These are phyloP conservation scores for Sebastes melanostomus DNA, from an alignment of 2,797 vertebrate genomes.

Conservation along the genomic window DNA sequence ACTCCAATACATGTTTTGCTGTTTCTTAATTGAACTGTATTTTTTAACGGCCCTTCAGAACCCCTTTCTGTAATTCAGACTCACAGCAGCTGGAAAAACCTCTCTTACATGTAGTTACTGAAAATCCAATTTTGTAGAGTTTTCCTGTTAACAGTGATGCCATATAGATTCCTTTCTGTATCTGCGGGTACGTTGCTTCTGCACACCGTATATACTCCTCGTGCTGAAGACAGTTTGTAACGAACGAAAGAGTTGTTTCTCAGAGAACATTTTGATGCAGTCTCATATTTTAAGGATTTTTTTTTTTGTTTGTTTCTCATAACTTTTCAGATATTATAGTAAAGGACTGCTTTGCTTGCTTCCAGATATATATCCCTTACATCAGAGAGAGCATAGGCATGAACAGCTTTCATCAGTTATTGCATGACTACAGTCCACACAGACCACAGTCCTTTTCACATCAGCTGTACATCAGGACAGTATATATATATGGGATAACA, in stretches of 20 bases:
- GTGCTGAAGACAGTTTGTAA: conserved; percentile 55
- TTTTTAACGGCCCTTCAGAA: conserved; percentile 20
- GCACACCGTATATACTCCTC: conserved; percentile 57
- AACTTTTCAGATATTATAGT: conserved; percentile 83
- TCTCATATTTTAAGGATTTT: conserved; percentile 70
- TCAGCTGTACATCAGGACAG: neutral
- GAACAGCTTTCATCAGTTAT: conserved; percentile 46
- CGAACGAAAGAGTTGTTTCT: conserved; percentile 66
- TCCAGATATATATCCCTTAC: conserved; percentile 79
- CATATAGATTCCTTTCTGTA: conserved; percentile 41
- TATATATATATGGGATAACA: neutral
- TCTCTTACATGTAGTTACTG: conserved; percentile 5
- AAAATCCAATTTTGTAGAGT: conserved; percentile 38
- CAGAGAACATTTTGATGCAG: conserved; percentile 76
- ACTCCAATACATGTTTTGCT: conserved; percentile 9
- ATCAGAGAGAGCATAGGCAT: conserved; percentile 67
- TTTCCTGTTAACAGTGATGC: conserved; percentile 30
- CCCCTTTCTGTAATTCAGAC: conserved; percentile 18
- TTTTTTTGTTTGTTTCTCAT: conserved; percentile 52
- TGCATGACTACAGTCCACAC: conserved; percentile 45
- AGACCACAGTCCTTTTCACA: conserved; percentile 32
- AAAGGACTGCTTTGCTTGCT: conserved; percentile 84
- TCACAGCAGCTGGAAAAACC: conserved; percentile 13
- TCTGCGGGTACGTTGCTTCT: conserved; percentile 38
- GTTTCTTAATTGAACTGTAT: conserved; percentile 41